Evolutionary conservation across 2,888 invertebrate species (phyloP), one percentile per base, ranked within the genome.

Genomic region (Alsophila aescularia): DNA sequence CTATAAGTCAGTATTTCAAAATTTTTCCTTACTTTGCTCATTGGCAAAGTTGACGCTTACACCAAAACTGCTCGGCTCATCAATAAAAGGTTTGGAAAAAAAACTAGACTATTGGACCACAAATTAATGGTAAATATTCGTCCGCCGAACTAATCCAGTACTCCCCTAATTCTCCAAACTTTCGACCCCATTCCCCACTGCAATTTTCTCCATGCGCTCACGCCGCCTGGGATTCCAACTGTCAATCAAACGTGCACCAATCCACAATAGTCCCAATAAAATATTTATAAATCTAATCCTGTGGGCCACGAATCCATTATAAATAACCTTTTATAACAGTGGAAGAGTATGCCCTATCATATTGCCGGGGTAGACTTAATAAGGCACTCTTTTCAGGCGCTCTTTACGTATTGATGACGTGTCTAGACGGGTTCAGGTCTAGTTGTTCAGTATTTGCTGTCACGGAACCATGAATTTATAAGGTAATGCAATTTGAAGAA

Each of bases 271-370:
- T 77, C 71, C 75, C 64, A 79, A 90, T 90, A 85, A 90, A 90
- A 87, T 90, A 91, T 91, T 90, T 82, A 90, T 87, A 83, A 83
- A 81, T 77, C 77, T 84, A 86, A 88, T 90, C 82, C 85, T 73
- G 76, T 79, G 80, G 80, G 83, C 79, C 81, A 83, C 84, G 75
- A 81, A 83, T 84, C 85, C 85, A 90, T 90, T 90, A 89, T 79
- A 75, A 75, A 73, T 77, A 76, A 70, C 75, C 74, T 81, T 87
- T 83, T 82, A 75, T 76, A 79, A 79, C 79, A 76, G 77, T 74
- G 73, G 75, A 80, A 80, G 79, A 75, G 77, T 74, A 65, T 66
- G 66, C 72, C 74, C 74, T 75, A 81, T 79, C 73, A 77, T 79
- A 77, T 79, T 74, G 69, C 69, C 69, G 59, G 83, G 83, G 83